A percentile compares a stretch with the other conserved stretches of the same genome.
Evolutionary conservation across 2,888 invertebrate species (phyloP).

Genomic region (Idaea biselata): DNA sequence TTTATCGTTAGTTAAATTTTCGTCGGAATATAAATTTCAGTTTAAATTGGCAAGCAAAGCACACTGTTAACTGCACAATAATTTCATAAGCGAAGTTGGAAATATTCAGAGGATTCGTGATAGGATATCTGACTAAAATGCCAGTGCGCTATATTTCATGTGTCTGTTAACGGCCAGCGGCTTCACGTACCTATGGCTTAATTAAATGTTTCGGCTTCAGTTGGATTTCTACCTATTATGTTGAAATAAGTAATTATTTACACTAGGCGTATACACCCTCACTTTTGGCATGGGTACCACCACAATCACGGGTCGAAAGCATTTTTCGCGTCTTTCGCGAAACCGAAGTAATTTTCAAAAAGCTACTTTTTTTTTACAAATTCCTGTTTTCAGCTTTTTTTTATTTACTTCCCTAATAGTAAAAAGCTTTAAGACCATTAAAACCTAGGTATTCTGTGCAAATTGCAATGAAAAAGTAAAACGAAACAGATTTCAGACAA

Average conservation of each 20-base stretch:
- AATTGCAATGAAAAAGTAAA: too few species aligned
- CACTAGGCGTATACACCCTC: not conserved
- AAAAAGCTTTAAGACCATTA: too few species aligned
- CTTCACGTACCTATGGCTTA: too few species aligned
- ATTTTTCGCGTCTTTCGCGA: too few species aligned
- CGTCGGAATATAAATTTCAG: slow-evolving; percentile 20
- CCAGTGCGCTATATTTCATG: not conserved
- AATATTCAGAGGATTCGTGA: not conserved
- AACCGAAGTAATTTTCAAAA: too few species aligned
- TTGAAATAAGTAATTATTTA: not conserved
- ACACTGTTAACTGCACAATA: not conserved
- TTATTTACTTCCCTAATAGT: too few species aligned
- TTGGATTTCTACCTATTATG: not conserved
- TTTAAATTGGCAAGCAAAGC: slow-evolving; percentile 18
- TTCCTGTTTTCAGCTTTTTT: too few species aligned
- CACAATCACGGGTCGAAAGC: too few species aligned
- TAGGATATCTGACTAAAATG: not conserved
- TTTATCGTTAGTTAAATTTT: slow-evolving; percentile 51
- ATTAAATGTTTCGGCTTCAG: not conserved
- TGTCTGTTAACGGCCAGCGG: not conserved
- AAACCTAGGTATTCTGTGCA: too few species aligned
- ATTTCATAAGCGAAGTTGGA: not conserved
- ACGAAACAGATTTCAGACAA: too few species aligned
- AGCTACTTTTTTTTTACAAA: too few species aligned
- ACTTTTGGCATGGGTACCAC: too few species aligned